Evolutionary conservation across 2,797 vertebrate species (phyloP).

Genomic region (Carapus acus): DNA sequence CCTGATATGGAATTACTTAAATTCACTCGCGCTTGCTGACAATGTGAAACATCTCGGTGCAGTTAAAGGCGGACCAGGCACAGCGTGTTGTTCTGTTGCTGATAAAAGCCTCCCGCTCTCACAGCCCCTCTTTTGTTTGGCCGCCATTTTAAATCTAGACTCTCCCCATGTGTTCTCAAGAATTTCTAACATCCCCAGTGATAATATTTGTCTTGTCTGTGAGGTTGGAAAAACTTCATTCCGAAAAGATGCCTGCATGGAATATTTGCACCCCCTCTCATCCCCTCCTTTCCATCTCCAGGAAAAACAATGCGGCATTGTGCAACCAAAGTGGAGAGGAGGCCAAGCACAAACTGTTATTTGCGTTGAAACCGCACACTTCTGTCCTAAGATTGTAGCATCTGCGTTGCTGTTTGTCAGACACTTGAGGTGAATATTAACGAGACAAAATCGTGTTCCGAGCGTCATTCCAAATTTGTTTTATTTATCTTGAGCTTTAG

Average conservation of each 20-base stretch:
- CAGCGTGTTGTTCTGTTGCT: neutral
- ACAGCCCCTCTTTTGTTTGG: conserved; percentile 52
- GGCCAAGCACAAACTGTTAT: conserved; percentile 39
- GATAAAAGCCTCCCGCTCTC: neutral
- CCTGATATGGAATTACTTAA: conserved; percentile 1
- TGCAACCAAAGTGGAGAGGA: conserved; percentile 32
- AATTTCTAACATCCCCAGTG: conserved; percentile 44
- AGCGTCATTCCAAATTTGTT: conserved; percentile 19
- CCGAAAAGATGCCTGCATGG: conserved; percentile 43
- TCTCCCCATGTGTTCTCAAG: conserved; percentile 20
- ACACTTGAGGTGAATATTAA: conserved; percentile 43
- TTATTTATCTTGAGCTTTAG: conserved; percentile 36
- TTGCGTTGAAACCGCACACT: conserved; percentile 38
- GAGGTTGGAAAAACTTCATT: conserved; percentile 50
- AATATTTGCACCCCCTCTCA: conserved; percentile 43
- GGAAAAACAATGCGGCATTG: conserved; percentile 59
- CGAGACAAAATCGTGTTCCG: conserved; percentile 12
- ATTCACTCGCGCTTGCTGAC: conserved; percentile 14
- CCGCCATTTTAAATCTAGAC: conserved; percentile 35
- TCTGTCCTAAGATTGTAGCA: conserved; percentile 26
- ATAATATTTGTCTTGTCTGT: conserved; percentile 56
- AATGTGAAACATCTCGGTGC: conserved; percentile 11
- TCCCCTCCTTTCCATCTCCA: too few relatives aligned
- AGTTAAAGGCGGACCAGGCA: too few relatives aligned
- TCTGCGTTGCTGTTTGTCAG: conserved; percentile 48